Evolutionary conservation across 1,140 invertebrate species (phyloP), one percentile per base, ranked within the genome.

Genomic region (Rhyzopertha dominica): DNA sequence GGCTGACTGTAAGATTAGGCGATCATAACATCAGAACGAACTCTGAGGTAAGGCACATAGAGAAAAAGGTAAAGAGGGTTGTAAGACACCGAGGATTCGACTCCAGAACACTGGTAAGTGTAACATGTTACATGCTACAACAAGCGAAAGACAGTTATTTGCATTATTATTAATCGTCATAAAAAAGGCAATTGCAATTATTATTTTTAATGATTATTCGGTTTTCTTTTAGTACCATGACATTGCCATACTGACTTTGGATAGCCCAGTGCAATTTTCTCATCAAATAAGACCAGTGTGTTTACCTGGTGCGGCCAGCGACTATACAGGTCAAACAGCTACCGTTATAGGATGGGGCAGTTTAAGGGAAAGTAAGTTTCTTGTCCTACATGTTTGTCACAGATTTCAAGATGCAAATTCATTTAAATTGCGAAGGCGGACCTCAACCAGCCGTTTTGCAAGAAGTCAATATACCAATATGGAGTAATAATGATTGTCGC

Each of bases 301-400:
- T 61, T 70, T 95, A 41, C 86, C 89, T 2, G 77, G 78, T 1
- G 69, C 74, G 0, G 54, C 58, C 24, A 63, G 70, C 14, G 63
- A 73, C 53, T 87, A 84, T 57, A 68, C 77, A 29, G 82, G 84
- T 19, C 75, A 77, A 45, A 74, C 75, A 1, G 87, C 79, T 1
- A 90, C 86, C 0, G 88, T 90, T 4, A 87, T 89, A 35, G 88
- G 87, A 7, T 91, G 86, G 87, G 85, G 86, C 16, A 87, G 84
- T 60, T 69, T 90, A 51, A 71, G 78, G 60, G 86, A 89, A 69
- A 82, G 85, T 87, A 65, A 75, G 76, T 51, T 38, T 20, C 2
- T 51, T 49, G 24, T n/a, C n/a, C n/a, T n/a, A n/a, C n/a, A n/a
- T 24, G 24, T 25, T n/a, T 7, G 24, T 25, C 7, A 7, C 7